Percentiles rank a stretch among this genome's conserved stretches.
Conservation (phyloP, 2,113 vertebrate species). For the Urocitellus parryii region DNA sequence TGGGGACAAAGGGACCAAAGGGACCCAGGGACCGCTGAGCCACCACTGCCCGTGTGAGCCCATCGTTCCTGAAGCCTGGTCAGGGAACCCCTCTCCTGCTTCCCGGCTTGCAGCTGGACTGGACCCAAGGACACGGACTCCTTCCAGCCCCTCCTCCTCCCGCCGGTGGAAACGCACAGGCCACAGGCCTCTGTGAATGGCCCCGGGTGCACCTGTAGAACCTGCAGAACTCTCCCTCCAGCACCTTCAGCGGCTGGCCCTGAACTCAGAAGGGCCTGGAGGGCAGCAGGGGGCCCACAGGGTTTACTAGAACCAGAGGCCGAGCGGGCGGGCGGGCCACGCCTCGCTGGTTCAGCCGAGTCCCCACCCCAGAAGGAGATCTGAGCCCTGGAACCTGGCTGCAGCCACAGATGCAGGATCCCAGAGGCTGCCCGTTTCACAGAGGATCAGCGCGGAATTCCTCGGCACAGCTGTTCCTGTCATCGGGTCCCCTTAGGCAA, state of each 20-base stretch:
- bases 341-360: neutral
- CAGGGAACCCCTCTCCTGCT: neutral
- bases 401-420: neutral
- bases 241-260: accelerated
- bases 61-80: accelerated
- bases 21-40: neutral
- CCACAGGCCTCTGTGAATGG: accelerated
- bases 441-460: neutral
- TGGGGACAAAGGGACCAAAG: neutral
- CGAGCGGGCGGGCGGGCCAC: accelerated
- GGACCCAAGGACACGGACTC: accelerated
- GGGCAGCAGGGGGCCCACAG: neutral
- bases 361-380: neutral
- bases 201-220: neutral
- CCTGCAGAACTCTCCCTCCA: accelerated
- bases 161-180: neutral
- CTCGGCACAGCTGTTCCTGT: neutral
- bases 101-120: accelerated
- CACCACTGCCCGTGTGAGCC: accelerated
- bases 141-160: accelerated
- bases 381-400: neutral
- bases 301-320: neutral
- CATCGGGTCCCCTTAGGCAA: neutral
- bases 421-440: neutral
- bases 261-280: accelerated